These are phyloP conservation scores for Entomobrya proxima DNA, from an alignment of 2,888 invertebrate genomes.

Conservation along the genomic window DNA sequence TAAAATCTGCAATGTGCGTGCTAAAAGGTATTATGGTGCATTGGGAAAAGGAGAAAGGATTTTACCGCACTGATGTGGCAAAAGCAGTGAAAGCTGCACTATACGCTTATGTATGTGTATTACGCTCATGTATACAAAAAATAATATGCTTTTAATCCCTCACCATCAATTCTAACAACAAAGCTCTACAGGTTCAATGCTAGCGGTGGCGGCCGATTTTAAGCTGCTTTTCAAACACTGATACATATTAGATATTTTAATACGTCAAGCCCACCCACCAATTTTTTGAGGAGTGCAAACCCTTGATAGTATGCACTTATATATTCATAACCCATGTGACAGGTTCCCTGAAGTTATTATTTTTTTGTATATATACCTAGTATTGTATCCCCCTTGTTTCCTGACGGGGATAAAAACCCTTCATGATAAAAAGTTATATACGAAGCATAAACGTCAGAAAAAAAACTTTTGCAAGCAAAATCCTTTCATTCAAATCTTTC, in stretches of 20 bases:
- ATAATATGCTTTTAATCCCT: conserved; percentile 24
- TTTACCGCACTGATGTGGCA: background rate
- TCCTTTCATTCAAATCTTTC: conserved; percentile 8
- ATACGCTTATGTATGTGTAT: background rate
- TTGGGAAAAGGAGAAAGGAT: background rate
- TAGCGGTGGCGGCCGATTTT: conserved; percentile 6
- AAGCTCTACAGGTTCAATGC: conserved; percentile 32
- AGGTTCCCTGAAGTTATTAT: background rate
- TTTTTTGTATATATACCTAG: background rate
- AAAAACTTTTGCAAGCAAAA: conserved; percentile 20
- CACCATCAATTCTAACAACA: conserved; percentile 12
- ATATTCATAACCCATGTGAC: background rate
- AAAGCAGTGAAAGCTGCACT: too few species aligned
- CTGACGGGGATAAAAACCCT: background rate
- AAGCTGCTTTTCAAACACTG: conserved; percentile 21
- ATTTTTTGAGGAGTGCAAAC: background rate
- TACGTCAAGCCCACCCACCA: background rate
- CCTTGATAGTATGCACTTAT: background rate
- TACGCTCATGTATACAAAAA: background rate
- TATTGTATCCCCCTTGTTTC: background rate
- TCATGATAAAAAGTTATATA: background rate
- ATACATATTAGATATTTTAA: conserved; percentile 13
- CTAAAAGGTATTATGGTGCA: background rate
- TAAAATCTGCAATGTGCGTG: conserved; percentile 9
- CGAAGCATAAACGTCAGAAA: background rate